Percentiles rank a stretch among this genome's conserved stretches.
Evolutionary conservation across 2,113 vertebrate species (phyloP).

Genomic region (Centropus unirufus): DNA sequence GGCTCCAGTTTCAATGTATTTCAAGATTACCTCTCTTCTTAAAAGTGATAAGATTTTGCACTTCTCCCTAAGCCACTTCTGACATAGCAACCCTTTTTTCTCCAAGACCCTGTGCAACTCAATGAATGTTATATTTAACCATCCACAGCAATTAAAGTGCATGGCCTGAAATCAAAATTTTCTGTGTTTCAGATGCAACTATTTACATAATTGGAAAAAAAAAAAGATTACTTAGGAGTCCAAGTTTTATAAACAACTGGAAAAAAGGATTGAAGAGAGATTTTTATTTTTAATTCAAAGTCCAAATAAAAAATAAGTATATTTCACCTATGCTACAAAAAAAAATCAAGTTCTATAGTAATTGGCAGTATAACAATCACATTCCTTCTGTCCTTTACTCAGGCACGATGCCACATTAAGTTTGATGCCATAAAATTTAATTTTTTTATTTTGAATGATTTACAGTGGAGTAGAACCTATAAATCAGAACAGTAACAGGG

Average conservation of each 20-base stretch:
- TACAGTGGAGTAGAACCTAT: conserved; percentile 80
- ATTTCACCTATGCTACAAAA: not conserved
- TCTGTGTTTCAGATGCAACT: conserved; percentile 50
- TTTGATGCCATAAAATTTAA: conserved; percentile 79
- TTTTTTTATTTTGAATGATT: conserved; percentile 85
- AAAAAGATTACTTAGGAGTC: not conserved
- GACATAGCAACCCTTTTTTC: not conserved
- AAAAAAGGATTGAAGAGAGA: conserved; percentile 40
- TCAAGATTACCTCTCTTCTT: not conserved
- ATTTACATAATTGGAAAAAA: conserved; percentile 46
- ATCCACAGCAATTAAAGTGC: conserved; percentile 6
- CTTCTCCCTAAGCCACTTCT: not conserved
- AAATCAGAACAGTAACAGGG: conserved; percentile 88
- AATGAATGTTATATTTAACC: conserved; percentile 28
- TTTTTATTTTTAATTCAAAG: conserved; percentile 59
- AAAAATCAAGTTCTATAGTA: conserved; percentile 67
- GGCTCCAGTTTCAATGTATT: not conserved
- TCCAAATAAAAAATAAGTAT: conserved; percentile 58
- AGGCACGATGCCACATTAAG: conserved; percentile 75
- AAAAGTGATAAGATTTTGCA: not conserved
- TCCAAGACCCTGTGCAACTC: not conserved
- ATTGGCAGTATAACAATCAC: conserved; percentile 74
- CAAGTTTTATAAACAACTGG: conserved; percentile 52
- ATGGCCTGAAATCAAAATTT: conserved; percentile 8
- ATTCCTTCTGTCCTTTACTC: conserved; percentile 74